Evolutionary conservation across 2,113 vertebrate species (phyloP).

Genomic region (Xiphophorus couchianus): DNA sequence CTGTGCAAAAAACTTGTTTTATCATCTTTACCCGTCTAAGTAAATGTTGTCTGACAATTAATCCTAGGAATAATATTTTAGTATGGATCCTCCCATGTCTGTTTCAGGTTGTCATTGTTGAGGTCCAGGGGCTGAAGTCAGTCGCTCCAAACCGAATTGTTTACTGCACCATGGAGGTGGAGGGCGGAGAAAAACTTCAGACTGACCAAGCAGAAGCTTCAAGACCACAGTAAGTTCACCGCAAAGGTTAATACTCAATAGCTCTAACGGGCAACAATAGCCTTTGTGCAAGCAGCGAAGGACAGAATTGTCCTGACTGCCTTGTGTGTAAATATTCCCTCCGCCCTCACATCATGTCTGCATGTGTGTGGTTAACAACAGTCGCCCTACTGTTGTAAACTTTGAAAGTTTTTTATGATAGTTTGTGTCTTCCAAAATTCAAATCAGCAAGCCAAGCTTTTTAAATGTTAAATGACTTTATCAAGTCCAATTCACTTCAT

Average conservation of each 20-base stretch:
- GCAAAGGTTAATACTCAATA: neutral
- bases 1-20: neutral
- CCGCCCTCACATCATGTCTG: too few relatives aligned
- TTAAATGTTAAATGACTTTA: too few relatives aligned
- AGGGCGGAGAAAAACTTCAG: slow-evolving; percentile 96
- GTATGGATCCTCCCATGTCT: neutral
- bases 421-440: too few relatives aligned
- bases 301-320: too few relatives aligned
- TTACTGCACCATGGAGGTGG: slow-evolving; percentile 99
- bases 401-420: too few relatives aligned
- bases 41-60: neutral
- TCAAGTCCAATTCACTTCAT: too few relatives aligned
- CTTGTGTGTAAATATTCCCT: too few relatives aligned
- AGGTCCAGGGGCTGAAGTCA: slow-evolving; percentile 94
- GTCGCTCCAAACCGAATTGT: slow-evolving; percentile 94
- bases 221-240: slow-evolving; percentile 90
- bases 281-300: neutral
- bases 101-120: slow-evolving; percentile 92
- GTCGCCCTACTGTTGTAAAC: too few relatives aligned
- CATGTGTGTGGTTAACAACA: too few relatives aligned
- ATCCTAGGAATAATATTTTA: neutral
- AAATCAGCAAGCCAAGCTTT: too few relatives aligned
- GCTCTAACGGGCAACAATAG: too few relatives aligned
- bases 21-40: too few relatives aligned
- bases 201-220: slow-evolving; percentile 98